phyloP scores from a whole-genome alignment of 2,113 vertebrate species.

The Actinemys pallida region DNA sequence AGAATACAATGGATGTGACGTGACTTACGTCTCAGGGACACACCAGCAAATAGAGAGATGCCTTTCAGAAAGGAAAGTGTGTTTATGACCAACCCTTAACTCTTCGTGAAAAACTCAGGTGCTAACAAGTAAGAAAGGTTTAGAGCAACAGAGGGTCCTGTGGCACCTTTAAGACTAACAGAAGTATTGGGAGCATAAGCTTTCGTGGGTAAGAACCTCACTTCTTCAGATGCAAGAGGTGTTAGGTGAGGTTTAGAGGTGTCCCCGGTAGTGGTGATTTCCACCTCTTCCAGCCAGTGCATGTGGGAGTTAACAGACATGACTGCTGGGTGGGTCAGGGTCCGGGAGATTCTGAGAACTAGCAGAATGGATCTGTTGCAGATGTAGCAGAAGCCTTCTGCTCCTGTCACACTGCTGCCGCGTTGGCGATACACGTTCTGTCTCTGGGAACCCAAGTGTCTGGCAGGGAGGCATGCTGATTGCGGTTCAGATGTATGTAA shows the following conservation, averaged over 20 bases:
- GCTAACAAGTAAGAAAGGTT: not conserved
- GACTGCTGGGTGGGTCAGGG: fast-evolving
- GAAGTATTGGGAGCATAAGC: too few relatives aligned
- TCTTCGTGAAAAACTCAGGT: not conserved
- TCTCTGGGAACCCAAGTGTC: not conserved
- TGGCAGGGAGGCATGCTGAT: not conserved
- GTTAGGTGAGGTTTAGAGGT: not conserved
- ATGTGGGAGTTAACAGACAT: not conserved
- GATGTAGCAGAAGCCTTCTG: not conserved
- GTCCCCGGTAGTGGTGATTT: not conserved
- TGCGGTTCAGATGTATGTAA: not conserved
- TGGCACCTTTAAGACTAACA: too few relatives aligned
- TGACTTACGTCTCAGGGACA: not conserved
- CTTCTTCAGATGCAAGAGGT: too few relatives aligned
- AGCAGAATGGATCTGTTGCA: not conserved
- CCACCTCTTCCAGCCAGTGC: not conserved
- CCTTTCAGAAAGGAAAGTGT: not conserved
- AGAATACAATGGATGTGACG: not conserved
- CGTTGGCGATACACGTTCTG: fast-evolving
- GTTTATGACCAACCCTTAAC: fast-evolving
- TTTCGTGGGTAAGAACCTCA: too few relatives aligned
- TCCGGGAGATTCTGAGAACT: not conserved
- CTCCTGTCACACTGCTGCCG: not conserved
- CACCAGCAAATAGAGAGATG: not conserved
- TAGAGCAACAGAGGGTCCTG: too few relatives aligned